A percentile compares a stretch with the other conserved stretches of the same genome.
These are phyloP conservation scores for Nothoprocta pentlandii DNA, from an alignment of 2,113 vertebrate species.

Conservation along the genomic window DNA sequence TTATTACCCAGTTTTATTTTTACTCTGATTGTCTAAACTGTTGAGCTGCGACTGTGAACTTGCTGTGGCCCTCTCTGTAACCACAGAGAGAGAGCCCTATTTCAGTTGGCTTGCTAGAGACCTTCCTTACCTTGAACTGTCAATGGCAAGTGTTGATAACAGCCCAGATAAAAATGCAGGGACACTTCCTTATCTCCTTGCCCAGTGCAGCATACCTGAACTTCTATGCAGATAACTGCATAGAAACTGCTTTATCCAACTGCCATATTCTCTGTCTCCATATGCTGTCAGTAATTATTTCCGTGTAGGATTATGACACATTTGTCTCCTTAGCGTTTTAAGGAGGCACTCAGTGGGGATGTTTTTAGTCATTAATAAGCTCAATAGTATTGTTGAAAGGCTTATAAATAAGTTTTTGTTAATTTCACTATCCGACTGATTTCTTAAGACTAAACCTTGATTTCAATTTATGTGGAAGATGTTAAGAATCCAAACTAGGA, in stretches of 20 bases:
- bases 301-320: not conserved
- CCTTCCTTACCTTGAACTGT: conserved; percentile 7
- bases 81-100: not conserved
- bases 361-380: not conserved
- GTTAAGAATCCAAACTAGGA: not conserved
- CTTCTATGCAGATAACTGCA: not conserved
- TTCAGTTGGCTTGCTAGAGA: not conserved
- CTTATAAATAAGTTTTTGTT: not conserved
- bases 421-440: not conserved
- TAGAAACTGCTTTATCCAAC: not conserved
- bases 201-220: not conserved
- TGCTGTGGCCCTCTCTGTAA: not conserved
- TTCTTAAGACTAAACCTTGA: not conserved
- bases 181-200: not conserved
- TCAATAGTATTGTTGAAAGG: not conserved
- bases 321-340: not conserved
- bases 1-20: not conserved
- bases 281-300: not conserved
- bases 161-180: not conserved
- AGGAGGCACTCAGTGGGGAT: not conserved
- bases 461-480: not conserved
- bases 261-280: not conserved
- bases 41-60: not conserved
- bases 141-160: not conserved
- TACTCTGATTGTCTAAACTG: not conserved